Percentiles rank a stretch among this genome's conserved stretches.
Conservation (phyloP, 2,888 invertebrate genomes). For the Phyto melanocephala region DNA sequence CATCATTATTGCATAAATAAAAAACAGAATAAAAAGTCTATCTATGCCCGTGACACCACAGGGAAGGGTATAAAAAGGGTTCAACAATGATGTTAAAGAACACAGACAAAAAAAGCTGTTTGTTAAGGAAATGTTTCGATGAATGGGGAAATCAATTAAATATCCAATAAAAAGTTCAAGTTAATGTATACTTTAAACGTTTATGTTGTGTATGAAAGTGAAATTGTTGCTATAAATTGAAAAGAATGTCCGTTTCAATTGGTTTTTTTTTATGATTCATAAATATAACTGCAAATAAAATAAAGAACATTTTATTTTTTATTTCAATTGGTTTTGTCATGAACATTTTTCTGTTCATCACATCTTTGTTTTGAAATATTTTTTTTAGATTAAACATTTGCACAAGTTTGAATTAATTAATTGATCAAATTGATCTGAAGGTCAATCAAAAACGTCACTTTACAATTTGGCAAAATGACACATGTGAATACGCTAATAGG, state of each 20-base stretch:
- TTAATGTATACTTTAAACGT: no score
- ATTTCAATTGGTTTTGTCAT: not conserved
- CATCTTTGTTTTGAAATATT: not conserved
- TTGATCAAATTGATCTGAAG: constrained; percentile 17
- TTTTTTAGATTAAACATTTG: not conserved
- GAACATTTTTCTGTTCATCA: not conserved
- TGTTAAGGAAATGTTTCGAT: no score
- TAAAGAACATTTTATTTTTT: not conserved
- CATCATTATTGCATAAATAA: no score
- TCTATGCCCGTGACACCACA: no score
- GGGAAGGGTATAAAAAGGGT: no score
- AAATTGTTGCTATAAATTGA: not conserved
- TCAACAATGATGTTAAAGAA: no score
- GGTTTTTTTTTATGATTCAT: not conserved
- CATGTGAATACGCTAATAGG: no score
- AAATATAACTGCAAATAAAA: not conserved
- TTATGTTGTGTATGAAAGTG: not conserved
- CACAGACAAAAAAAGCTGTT: no score
- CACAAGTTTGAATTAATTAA: not conserved
- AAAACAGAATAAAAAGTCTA: no score
- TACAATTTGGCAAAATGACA: not conserved
- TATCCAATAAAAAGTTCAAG: no score
- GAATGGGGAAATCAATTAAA: no score
- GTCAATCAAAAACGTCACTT: not conserved
- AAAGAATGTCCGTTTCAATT: not conserved